Evolutionary conservation across 2,113 vertebrate species (phyloP), one percentile per base, ranked within the genome.

Genomic region (Calypte anna): DNA sequence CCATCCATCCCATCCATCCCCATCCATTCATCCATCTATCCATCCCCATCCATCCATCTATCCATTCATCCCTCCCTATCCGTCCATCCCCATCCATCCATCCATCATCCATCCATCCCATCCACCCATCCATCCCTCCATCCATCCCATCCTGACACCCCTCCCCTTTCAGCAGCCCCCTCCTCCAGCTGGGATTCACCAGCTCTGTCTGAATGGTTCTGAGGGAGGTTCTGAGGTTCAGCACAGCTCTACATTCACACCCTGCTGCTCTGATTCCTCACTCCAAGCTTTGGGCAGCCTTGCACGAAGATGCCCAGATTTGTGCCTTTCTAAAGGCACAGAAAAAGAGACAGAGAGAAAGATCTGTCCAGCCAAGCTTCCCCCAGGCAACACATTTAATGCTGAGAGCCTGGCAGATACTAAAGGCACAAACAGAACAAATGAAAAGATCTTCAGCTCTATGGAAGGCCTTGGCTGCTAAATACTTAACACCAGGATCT

Each of bases 371-470:
- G 86, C 88, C 63, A 63, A 90, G 44, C 54, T 55, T 83, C 87
- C 87, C 61, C 38, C 59, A 78, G 91, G 90, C 93, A 85, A 73
- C 67, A 67, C 44, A 77, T 74, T 93, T 44, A n/a, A 72, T 62
- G 90, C 75, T 74, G 72, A 93, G 76, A 82, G 66, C 79, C 80
- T 81, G 76, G 64, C 80, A 88, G 64, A 83, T 59, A 66, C 76
- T 28, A 50, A 66, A 96, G 89, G 57, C 89, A 77, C 64, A 75
- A 95, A 96, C 61, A 85, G 38, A 96, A 87, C 78, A 93, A 88
- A 94, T 22, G 25, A 78, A 82, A 94, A 94, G 55, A 90, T 77
- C 76, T 73, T 82, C 78, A 80, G 69, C 77, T 90, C 44, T 66
- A 3, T 51, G 79, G 59, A 87, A 81, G 73, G 67, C 44, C 48